Evolutionary conservation across 35 echinoderm and acorn worm genomes (phyloP), one percentile per base, ranked within the genome.

Genomic region (Acanthaster planci): DNA sequence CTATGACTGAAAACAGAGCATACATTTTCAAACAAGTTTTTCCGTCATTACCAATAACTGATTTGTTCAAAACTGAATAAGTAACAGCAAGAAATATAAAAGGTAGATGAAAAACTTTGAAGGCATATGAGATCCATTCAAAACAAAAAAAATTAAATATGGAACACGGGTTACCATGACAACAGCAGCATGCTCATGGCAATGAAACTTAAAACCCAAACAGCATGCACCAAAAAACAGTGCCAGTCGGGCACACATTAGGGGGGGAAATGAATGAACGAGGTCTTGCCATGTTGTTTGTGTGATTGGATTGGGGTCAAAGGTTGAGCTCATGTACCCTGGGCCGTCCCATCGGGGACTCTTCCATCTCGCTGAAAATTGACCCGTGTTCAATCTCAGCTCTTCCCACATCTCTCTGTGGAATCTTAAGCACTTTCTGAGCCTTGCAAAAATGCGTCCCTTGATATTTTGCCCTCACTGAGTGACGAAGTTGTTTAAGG

Each of bases 121-220:
- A 27, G 64, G 34, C 26, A 35, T 6, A 31, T 1, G 30, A 72
- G 21, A 72, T 31, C 64, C 64, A 9, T 27, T 26, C 64, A 19
- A 72, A 72, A 72, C 19, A 26, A n/a, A 59, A n/a, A 26, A 59
- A 59, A 7, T 6, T 72, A 30, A 35, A 72, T 27, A 27, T 72
- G 64, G 64, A 72, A 30, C 34, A 72, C 26, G 23, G 64, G 64
- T 72, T 72, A 23, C 64, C 64, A 72, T 72, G 29, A 34, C 64
- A 72, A 72, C 64, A 72, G 42, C 34, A 72, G 34, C 64, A 72
- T 72, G 64, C 64, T 72, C 64, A 72, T 72, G 34, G 34, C 15
- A 2, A 8, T 72, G 64, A 72, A 72, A 72, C 34, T 26, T 72
- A 26, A 72, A 72, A 72, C 64, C 42, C 64, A 72, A 26, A 72